phyloP scores from a whole-genome alignment of 2,888 invertebrate species.

The Scaptomyza flava region DNA sequence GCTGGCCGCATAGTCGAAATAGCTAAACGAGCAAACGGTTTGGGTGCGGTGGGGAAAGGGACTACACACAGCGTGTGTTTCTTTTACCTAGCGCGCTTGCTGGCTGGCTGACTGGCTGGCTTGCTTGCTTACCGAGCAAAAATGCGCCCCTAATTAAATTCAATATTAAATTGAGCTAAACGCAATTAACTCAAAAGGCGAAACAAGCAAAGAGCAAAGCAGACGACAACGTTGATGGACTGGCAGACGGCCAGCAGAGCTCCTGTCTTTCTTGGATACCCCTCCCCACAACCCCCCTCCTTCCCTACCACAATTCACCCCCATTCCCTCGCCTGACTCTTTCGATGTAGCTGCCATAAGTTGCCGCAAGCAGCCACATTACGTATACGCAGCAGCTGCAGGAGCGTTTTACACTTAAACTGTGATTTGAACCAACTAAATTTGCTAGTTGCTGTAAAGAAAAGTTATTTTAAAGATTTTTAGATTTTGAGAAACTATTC shows the following conservation, averaged over 20 bases:
- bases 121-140: constrained; percentile 63
- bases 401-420: constrained; percentile 19
- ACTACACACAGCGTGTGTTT: constrained; percentile 1
- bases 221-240: constrained; percentile 17
- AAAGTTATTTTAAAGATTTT: neutral
- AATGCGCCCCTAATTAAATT: constrained; percentile 81
- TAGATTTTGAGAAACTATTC: neutral
- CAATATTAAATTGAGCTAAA: constrained; percentile 81
- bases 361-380: constrained; percentile 29
- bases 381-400: constrained; percentile 40
- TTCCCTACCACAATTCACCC: neutral
- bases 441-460: neutral
- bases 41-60: neutral
- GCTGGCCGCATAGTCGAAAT: constrained; percentile 43
- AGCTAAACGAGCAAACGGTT: constrained; percentile 21
- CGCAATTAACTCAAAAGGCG: constrained; percentile 80
- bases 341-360: constrained; percentile 10
- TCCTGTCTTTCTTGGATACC: neutral
- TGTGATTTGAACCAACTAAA: constrained; percentile 35
- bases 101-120: constrained; percentile 48
- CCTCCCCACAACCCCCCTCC: neutral
- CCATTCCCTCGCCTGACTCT: neutral
- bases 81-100: constrained; percentile 42
- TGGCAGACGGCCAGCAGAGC: constrained; percentile 39
- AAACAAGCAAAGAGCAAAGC: constrained; percentile 26